Percentiles rank a stretch among this genome's conserved stretches.
These are phyloP conservation scores for Aythya fuligula DNA, from an alignment of 2,797 vertebrate species.

Conservation along the genomic window DNA sequence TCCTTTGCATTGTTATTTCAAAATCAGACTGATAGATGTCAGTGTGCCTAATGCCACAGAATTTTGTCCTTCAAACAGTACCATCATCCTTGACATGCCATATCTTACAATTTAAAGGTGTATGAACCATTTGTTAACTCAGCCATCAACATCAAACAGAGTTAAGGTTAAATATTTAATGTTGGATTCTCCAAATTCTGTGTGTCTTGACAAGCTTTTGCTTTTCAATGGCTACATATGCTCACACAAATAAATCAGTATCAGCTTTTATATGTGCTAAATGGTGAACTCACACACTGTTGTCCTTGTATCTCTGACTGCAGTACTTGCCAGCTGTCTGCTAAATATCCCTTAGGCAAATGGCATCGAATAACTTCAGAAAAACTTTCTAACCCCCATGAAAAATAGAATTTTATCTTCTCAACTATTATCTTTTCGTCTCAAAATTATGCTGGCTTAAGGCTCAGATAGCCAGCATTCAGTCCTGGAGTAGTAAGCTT, in stretches of 20 bases:
- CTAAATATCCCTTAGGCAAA: background rate
- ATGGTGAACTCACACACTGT: background rate
- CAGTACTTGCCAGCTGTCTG: background rate
- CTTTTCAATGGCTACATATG: background rate
- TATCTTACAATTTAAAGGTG: background rate
- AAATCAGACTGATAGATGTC: background rate
- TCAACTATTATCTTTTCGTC: background rate
- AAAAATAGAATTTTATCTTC: background rate
- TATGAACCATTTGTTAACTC: background rate
- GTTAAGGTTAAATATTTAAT: background rate
- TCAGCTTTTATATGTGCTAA: background rate
- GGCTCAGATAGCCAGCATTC: background rate
- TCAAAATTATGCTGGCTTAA: background rate
- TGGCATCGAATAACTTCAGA: background rate
- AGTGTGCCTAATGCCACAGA: background rate
- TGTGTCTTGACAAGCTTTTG: background rate
- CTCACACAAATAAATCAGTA: background rate
- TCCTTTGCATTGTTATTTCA: background rate
- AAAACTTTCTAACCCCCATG: background rate
- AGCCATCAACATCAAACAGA: rapidly evolving
- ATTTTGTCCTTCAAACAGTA: background rate
- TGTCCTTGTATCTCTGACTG: background rate
- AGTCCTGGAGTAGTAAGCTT: background rate
- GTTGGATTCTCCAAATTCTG: background rate
- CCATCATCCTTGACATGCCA: background rate